A percentile compares a stretch with the other conserved stretches of the same genome.
These are phyloP conservation scores for Uloborus diversus DNA, from an alignment of 1,140 invertebrate species.

Conservation along the genomic window DNA sequence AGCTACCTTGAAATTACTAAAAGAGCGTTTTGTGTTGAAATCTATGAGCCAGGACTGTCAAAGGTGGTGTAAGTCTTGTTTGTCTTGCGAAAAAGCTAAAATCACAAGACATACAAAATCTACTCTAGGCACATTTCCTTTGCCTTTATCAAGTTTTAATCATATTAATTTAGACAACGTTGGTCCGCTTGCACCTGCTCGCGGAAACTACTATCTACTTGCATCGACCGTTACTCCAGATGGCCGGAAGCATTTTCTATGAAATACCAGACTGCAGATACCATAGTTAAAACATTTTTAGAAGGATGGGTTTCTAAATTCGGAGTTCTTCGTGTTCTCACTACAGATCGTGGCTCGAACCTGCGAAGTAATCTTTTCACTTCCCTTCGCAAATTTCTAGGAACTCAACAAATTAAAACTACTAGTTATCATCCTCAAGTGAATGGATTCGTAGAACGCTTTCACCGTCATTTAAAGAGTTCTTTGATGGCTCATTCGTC, in stretches of 20 bases:
- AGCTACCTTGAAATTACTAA: slow-evolving; percentile 18
- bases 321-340: not conserved
- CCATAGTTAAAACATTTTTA: not conserved
- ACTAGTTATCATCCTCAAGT: slow-evolving; percentile 59
- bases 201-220: not conserved
- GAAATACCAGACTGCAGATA: not conserved
- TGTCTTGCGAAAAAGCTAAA: not conserved
- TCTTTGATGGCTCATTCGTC: slow-evolving; percentile 51
- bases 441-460: slow-evolving; percentile 63
- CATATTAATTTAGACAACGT: not conserved
- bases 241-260: not conserved
- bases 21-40: not conserved
- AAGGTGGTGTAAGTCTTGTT: not conserved
- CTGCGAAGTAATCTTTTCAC: not conserved
- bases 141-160: not conserved
- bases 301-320: not conserved
- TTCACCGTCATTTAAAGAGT: slow-evolving; percentile 65
- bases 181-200: not conserved
- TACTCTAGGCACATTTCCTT: not conserved
- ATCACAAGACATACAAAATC: not conserved
- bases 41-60: not conserved
- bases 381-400: not conserved
- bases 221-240: not conserved
- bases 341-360: not conserved
- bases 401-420: not conserved